Evolutionary conservation across 2,113 vertebrate species (phyloP).

Genomic region (Sus scrofa): DNA sequence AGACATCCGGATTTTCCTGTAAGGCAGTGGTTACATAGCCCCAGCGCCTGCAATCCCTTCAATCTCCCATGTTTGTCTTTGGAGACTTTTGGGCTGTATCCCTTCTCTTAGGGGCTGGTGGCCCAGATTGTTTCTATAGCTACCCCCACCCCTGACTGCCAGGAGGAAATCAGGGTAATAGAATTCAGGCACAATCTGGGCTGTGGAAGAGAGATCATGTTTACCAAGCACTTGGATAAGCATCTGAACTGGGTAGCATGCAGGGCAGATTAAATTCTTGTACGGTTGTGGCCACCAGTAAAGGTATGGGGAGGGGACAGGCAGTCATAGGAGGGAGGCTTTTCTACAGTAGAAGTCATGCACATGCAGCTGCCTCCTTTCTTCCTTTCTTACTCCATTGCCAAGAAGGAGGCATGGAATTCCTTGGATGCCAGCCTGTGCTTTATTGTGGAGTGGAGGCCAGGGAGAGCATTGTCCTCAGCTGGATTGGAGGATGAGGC

Average conservation of each 20-base stretch:
- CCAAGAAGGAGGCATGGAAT: neutral
- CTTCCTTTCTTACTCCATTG: neutral
- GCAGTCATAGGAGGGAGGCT: neutral
- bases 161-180: constrained; percentile 80
- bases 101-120: constrained; percentile 55
- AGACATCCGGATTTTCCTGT: neutral
- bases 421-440: neutral
- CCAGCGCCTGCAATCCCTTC: neutral
- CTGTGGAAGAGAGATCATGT: constrained; percentile 64
- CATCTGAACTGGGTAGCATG: constrained; percentile 65
- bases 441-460: neutral
- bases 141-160: constrained; percentile 22
- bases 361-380: neutral
- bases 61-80: constrained; percentile 48
- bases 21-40: neutral
- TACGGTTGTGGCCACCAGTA: neutral
- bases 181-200: constrained; percentile 71
- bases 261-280: constrained; percentile 59
- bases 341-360: neutral
- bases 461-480: neutral
- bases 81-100: constrained; percentile 40
- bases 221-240: constrained; percentile 67
- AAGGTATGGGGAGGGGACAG: neutral
- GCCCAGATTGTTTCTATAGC: constrained; percentile 65
- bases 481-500: neutral